phyloP scores from a whole-genome alignment of 2,888 invertebrate species.

The Monopis laevigella region DNA sequence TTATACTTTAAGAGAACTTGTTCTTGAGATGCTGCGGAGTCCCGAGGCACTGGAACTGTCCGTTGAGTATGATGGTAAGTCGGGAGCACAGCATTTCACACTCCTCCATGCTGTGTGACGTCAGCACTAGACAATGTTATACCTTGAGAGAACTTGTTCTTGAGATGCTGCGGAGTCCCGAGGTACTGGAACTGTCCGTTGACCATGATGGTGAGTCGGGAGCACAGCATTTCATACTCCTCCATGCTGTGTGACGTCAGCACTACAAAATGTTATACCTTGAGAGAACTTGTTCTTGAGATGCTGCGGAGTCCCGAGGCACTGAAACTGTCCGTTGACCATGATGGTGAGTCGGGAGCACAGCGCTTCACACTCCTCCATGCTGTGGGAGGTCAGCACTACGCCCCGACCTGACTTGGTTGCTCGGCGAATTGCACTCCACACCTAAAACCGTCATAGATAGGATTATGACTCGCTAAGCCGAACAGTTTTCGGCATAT shows the following conservation, averaged over 20 bases:
- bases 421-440: slow-evolving; percentile 75
- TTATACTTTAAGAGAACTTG: slow-evolving; percentile 75
- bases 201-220: slow-evolving; percentile 84
- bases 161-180: slow-evolving; percentile 79
- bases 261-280: slow-evolving; percentile 69
- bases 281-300: slow-evolving; percentile 79
- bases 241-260: slow-evolving; percentile 8
- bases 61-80: slow-evolving; percentile 85
- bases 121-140: slow-evolving; percentile 63
- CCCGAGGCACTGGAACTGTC: slow-evolving; percentile 77
- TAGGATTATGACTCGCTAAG: too few species aligned
- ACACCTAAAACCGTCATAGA: too few species aligned
- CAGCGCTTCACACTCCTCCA: slow-evolving; percentile 5
- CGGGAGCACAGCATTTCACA: slow-evolving; percentile 65
- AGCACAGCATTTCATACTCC: slow-evolving; percentile 48
- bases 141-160: slow-evolving; percentile 77
- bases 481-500: too few species aligned
- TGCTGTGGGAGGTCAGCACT: slow-evolving; percentile 33
- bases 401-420: slow-evolving; percentile 73
- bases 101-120: slow-evolving; percentile 6
- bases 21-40: slow-evolving; percentile 80
- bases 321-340: slow-evolving; percentile 81
- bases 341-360: slow-evolving; percentile 84
- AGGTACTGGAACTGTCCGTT: slow-evolving; percentile 79
- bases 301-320: slow-evolving; percentile 78